phyloP scores from a whole-genome alignment of 1,140 invertebrate genomes.

The Cotesia chilonis region DNA sequence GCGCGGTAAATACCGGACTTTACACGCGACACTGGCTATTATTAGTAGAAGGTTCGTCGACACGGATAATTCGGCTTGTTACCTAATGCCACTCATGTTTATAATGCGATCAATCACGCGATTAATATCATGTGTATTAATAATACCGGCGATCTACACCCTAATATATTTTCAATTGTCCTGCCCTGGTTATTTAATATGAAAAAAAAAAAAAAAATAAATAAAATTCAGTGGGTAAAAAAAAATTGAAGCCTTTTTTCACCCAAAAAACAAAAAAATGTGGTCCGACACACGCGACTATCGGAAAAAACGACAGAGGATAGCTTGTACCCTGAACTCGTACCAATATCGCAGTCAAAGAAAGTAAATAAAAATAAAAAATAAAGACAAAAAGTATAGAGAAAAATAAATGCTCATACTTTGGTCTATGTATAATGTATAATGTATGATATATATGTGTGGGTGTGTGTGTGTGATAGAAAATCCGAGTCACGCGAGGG shows the following conservation, averaged over 20 bases:
- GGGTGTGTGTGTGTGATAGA: slow-evolving; percentile 22
- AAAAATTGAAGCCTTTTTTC: neutral
- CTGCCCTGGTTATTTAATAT: too few relatives aligned
- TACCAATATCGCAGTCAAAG: slow-evolving; percentile 11
- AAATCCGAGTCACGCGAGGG: slow-evolving; percentile 50
- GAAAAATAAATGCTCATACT: neutral
- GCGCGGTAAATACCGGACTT: slow-evolving; percentile 33
- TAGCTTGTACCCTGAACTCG: slow-evolving; percentile 23
- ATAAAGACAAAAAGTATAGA: slow-evolving; percentile 13
- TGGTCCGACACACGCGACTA: slow-evolving; percentile 18
- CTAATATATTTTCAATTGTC: too few relatives aligned
- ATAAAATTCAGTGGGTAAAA: too few relatives aligned
- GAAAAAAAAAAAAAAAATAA: too few relatives aligned
- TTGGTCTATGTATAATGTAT: slow-evolving; percentile 21
- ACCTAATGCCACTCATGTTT: slow-evolving; percentile 13
- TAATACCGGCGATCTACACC: neutral
- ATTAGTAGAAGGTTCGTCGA: slow-evolving; percentile 28
- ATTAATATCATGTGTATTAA: neutral
- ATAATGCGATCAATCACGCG: slow-evolving; percentile 24
- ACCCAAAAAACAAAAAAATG: slow-evolving; percentile 2
- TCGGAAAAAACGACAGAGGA: slow-evolving; percentile 21
- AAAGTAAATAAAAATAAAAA: neutral
- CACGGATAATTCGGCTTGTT: slow-evolving; percentile 34
- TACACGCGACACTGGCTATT: slow-evolving; percentile 23
- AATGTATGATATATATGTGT: slow-evolving; percentile 22